phyloP scores from a whole-genome alignment of 2,888 invertebrate genomes.

The Eilema griseolum region DNA sequence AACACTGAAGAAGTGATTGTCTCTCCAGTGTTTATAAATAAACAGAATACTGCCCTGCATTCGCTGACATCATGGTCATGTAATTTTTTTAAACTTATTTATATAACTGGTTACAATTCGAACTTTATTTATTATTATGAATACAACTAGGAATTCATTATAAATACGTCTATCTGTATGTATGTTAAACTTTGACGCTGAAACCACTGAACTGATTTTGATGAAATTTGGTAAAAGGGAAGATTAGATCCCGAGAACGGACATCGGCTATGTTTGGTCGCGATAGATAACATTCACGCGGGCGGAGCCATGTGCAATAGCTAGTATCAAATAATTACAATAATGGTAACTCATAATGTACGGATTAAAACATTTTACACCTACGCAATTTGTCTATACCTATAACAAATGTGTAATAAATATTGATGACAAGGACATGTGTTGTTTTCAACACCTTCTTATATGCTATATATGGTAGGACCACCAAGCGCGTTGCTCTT shows the following conservation, averaged over 20 bases:
- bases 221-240: too few species aligned
- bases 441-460: conserved; percentile 40
- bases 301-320: too few species aligned
- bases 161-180: too few species aligned
- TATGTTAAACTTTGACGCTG: too few species aligned
- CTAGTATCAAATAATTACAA: conserved; percentile 34
- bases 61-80: background rate
- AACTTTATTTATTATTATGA: conserved; percentile 21
- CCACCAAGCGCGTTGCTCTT: conserved; percentile 28
- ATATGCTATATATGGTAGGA: conserved; percentile 17
- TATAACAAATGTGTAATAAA: conserved; percentile 48
- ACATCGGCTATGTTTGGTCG: too few species aligned
- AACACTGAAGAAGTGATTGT: background rate
- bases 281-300: too few species aligned
- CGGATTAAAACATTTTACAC: conserved; percentile 29
- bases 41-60: conserved; percentile 5
- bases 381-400: conserved; percentile 30
- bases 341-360: conserved; percentile 31
- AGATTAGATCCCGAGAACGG: too few species aligned
- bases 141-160: conserved; percentile 19
- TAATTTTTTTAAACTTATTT: conserved; percentile 6
- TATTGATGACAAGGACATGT: conserved; percentile 41
- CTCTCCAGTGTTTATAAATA: background rate
- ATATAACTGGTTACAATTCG: conserved; percentile 4
- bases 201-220: too few species aligned